These are phyloP conservation scores for Hemicentrotus pulcherrimus DNA, from an alignment of 35 echinoderm and acorn worm genomes.

Conservation along the genomic window DNA sequence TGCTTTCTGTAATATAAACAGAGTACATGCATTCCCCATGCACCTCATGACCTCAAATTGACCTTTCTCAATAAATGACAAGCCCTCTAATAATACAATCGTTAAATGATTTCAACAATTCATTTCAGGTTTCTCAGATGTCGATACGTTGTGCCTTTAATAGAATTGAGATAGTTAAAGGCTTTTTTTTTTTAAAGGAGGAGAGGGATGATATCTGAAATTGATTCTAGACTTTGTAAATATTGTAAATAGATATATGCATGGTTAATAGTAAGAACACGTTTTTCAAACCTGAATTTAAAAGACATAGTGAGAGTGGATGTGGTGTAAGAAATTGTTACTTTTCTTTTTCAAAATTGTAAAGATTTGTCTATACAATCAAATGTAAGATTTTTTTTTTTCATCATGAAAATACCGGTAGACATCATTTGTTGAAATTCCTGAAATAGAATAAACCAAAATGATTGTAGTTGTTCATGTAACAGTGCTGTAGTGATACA, in stretches of 20 bases:
- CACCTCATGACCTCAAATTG: too few relatives aligned
- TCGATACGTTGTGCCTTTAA: background rate
- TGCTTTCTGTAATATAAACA: too few relatives aligned
- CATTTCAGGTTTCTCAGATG: background rate
- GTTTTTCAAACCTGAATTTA: background rate
- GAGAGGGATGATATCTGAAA: background rate
- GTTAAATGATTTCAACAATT: too few relatives aligned
- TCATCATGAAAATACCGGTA: too few relatives aligned
- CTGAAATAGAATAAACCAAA: too few relatives aligned
- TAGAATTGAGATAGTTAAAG: background rate
- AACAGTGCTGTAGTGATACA: too few relatives aligned
- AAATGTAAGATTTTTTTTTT: too few relatives aligned
- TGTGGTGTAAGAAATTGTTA: background rate
- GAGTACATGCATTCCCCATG: too few relatives aligned
- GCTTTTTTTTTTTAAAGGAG: background rate
- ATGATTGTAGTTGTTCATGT: too few relatives aligned
- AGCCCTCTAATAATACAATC: too few relatives aligned
- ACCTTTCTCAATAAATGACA: too few relatives aligned
- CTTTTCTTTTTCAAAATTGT: background rate
- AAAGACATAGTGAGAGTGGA: background rate
- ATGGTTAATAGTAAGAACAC: background rate
- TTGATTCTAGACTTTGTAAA: background rate
- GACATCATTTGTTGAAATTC: too few relatives aligned
- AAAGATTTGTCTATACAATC: background rate
- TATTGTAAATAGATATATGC: slow-evolving; percentile 13